Evolutionary conservation across 1,140 invertebrate species (phyloP), one percentile per base, ranked within the genome.

Genomic region (Drosophila bipectinata): DNA sequence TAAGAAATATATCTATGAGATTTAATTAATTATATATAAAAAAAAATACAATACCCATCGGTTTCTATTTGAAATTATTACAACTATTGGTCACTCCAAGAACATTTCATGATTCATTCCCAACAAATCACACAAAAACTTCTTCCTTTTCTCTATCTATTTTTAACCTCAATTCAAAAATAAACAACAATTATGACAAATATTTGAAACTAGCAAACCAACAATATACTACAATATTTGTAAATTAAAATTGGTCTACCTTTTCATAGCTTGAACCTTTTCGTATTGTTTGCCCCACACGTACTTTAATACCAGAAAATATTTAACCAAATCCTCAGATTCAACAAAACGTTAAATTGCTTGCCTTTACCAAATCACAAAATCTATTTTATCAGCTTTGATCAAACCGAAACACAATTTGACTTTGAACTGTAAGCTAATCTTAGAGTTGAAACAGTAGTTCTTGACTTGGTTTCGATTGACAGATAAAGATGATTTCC

Each of bases 351-450:
- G 56, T 80, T 63, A 62, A 75, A 77, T 77, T 80, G 78, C 78
- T 76, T 80, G 78, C 78, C 56, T 72, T 77, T 66, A 62, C 52
- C 59, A 66, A 67, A 52, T 34, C 78, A 81, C 78, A 34, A 60
- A 60, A 57, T 71, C 41, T 67, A 61, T 21, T 18, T 54, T 54
- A 68, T n/a, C 53, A 71, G 67, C 54, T 72, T 80, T 81, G 56
- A 64, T 76, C 45, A 37, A 72, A 72, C 37, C 54, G 41, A 77
- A 54, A 81, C 78, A 82, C 78, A 32, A 55, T 73, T 80, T 67
- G 45, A 80, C 60, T 34, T 62, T 44, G 34, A 37, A 37, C 12
- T 37, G 26, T 68, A 39, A 68, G 63, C 26, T 68, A 28, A 39
- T 14, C 8, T 3, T 57, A 71, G 67, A 39, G n/a, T 21, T 64